Evolutionary conservation across 2,113 vertebrate species (phyloP).

Genomic region (Taxidea taxus): DNA sequence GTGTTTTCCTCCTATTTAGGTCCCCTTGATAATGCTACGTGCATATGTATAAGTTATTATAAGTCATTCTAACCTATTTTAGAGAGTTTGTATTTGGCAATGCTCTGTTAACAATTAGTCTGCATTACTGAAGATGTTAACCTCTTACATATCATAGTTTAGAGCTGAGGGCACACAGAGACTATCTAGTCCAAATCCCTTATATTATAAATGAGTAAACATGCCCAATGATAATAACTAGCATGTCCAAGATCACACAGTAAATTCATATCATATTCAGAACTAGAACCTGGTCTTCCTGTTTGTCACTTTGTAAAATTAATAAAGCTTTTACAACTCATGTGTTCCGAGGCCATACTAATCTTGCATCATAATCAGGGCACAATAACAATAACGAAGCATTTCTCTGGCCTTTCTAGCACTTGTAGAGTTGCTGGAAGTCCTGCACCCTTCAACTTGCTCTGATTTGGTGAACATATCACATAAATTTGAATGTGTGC

Average conservation of each 20-base stretch:
- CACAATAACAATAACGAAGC: background rate
- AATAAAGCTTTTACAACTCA: background rate
- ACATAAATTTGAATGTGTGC: background rate
- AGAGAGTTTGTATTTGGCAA: background rate
- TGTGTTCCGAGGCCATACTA: background rate
- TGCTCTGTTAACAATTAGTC: background rate
- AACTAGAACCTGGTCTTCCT: background rate
- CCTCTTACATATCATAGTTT: background rate
- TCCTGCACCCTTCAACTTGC: background rate
- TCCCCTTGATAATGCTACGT: background rate
- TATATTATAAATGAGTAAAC: background rate
- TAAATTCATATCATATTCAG: background rate
- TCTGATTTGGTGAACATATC: background rate
- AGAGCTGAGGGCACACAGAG: background rate
- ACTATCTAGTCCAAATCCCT: background rate
- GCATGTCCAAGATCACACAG: background rate
- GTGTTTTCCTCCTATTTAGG: background rate
- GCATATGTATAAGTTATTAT: background rate
- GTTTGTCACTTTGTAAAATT: background rate
- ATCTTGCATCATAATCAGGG: background rate
- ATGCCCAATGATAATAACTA: background rate
- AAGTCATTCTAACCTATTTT: slow-evolving; percentile 12
- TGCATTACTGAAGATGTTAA: background rate
- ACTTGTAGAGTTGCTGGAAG: background rate
- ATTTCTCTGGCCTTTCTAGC: background rate